These are phyloP conservation scores for Sebastes vulpes DNA, from an alignment of 2,797 vertebrate genomes.

Conservation along the genomic window DNA sequence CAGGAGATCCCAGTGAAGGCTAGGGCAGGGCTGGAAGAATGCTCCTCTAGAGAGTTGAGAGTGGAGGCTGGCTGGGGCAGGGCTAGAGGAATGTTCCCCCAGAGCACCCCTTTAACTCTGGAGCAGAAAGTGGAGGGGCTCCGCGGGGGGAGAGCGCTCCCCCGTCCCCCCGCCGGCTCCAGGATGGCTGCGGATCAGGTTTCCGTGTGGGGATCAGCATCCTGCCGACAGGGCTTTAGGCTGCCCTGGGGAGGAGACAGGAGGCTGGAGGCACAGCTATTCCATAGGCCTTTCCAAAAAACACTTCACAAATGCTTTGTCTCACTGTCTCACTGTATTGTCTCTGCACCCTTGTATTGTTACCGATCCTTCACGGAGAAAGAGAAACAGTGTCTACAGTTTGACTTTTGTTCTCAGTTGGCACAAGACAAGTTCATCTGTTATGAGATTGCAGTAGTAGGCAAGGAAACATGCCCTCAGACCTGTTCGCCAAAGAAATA, in stretches of 20 bases:
- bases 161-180: conserved; percentile 80
- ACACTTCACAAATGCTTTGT: conserved; percentile 80
- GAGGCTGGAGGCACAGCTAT: conserved; percentile 78
- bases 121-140: conserved; percentile 77
- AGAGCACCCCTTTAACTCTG: conserved; percentile 83
- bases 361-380: conserved; percentile 47
- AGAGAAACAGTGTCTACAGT: conserved; percentile 48
- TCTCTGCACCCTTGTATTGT: conserved; percentile 57
- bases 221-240: conserved; percentile 85
- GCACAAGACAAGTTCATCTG: conserved; percentile 54
- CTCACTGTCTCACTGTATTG: conserved; percentile 58
- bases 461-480: conserved; percentile 50
- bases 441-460: conserved; percentile 60
- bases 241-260: conserved; percentile 83
- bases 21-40: conserved; percentile 87
- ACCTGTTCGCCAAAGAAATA: conserved; percentile 53
- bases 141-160: conserved; percentile 68
- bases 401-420: conserved; percentile 74
- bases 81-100: conserved; percentile 85
- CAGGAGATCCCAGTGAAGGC: conserved; percentile 84
- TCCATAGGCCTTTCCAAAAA: conserved; percentile 79
- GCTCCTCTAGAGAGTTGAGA: conserved; percentile 82
- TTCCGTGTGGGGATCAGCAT: conserved; percentile 87
- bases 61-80: conserved; percentile 82
- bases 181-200: conserved; percentile 87